phyloP scores from a whole-genome alignment of 64 coral and sea anemone genomes.

The Orbicella faveolata region DNA sequence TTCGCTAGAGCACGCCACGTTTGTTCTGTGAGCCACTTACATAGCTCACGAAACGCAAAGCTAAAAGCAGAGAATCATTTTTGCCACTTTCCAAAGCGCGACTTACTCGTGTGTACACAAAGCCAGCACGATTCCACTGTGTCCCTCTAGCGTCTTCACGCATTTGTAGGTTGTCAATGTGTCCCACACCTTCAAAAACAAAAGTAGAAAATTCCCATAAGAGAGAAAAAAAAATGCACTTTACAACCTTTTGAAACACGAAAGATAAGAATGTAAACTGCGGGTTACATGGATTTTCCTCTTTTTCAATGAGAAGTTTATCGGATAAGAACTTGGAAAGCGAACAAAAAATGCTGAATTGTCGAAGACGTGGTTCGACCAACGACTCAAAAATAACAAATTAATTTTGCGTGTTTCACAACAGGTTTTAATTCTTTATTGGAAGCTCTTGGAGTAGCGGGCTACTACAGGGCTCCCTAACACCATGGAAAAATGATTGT shows the following conservation, averaged over 20 bases:
- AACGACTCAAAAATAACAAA: no score
- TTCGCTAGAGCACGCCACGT: no score
- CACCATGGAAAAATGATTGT: no score
- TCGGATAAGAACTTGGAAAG: not conserved
- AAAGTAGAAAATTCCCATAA: constrained; percentile 6
- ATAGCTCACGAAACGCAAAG: not conserved
- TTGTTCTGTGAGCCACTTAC: not conserved
- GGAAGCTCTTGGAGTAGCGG: no score
- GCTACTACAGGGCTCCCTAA: no score
- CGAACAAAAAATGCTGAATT: no score
- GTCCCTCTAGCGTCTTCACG: constrained; percentile 91
- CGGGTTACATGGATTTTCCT: no score
- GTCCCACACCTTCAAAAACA: constrained; percentile 82
- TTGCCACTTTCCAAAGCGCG: no score
- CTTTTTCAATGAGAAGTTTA: not conserved
- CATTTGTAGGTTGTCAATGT: constrained; percentile 93
- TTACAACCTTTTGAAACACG: not conserved
- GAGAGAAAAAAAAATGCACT: not conserved
- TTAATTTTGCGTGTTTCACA: no score
- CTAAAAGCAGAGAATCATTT: not conserved
- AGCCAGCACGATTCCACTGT: constrained; percentile 88
- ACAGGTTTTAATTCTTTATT: no score
- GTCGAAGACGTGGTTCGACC: no score
- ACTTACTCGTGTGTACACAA: constrained; percentile 94
- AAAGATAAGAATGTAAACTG: no score